Evolutionary conservation across 37 sponge, comb jelly and placozoan genomes (phyloP).

Genomic region (Theonella swinhoei): DNA sequence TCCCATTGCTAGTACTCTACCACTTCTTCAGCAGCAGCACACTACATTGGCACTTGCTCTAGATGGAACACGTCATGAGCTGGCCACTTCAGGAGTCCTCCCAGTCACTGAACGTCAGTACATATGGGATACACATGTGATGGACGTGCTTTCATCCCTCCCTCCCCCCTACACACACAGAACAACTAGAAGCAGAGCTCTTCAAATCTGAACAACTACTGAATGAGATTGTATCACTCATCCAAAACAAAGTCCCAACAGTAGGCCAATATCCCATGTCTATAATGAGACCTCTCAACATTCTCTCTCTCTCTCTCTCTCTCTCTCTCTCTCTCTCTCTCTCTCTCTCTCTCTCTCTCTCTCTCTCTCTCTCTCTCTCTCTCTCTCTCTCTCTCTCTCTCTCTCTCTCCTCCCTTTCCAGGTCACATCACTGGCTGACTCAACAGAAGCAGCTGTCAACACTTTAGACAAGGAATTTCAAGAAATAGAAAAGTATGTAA

Average conservation of each 20-base stretch:
- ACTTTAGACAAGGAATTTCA: conserved; percentile 18
- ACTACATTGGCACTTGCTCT: conserved; percentile 20
- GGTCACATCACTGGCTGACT: conserved; percentile 20
- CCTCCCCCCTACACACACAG: neutral
- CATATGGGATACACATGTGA: neutral
- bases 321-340: conserved; percentile 9
- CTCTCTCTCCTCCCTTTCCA: neutral
- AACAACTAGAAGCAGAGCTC: conserved; percentile 14
- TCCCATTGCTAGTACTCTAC: conserved; percentile 9
- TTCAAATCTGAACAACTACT: conserved; percentile 2
- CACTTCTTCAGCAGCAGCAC: conserved; percentile 17
- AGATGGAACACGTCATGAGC: conserved; percentile 49
- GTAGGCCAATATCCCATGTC: neutral
- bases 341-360: conserved; percentile 28
- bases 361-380: conserved; percentile 38
- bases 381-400: conserved; percentile 33
- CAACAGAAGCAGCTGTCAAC: neutral
- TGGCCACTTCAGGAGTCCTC: conserved; percentile 14
- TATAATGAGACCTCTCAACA: neutral
- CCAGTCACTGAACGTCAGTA: conserved; percentile 36
- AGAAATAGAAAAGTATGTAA: conserved; percentile 41
- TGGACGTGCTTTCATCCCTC: no score
- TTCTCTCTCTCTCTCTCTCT: neutral
- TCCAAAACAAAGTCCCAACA: conserved; percentile 19
- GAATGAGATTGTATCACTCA: neutral